Evolutionary conservation across 1,140 invertebrate species (phyloP), one percentile per base, ranked within the genome.

Genomic region (Drosophila punjabiensis): DNA sequence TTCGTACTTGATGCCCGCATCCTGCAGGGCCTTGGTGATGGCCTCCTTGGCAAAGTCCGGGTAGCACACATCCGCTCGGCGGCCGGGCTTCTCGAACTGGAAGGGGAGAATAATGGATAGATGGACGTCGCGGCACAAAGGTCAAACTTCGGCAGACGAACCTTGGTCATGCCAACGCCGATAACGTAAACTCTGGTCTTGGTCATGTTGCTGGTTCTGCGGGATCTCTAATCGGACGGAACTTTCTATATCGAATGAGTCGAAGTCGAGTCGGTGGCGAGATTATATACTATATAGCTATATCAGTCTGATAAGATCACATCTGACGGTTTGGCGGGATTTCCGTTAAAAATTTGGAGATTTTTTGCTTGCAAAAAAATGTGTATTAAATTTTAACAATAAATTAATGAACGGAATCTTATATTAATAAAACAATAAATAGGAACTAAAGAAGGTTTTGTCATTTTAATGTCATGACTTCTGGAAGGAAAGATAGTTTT

Each of bases 81-180:
- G 94, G 32, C 97, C 97, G 33, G 99, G 98, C 93, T 99, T 99
- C 73, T 95, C 93, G 76, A 94, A 95, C 92, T 95, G 20, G 13
- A 33, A 64, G 47, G 24, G n/a, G 0, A 39, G 20, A 13, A 4
- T n/a, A 13, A 4, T 20, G 20, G 14, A 30, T 50, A 60, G 6
- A 33, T 35, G 30, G 32, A 35, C 9, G 1, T 16, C 9, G 11
- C 47, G 37, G 28, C 45, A 58, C 81, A 85, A 88, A 90, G 86
- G 64, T 89, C 61, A 65, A 55, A 52, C 53, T 58, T 50, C 50
- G 24, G 11, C 11, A 32, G 52, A 10, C 77, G 73, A 94, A 96
- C 96, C 94, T 97, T 99, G 43, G 98, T 99, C 98, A 99, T 99
- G 64, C 98, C 98, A 74, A 99, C 98, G 60, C 98, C 98, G 82